A percentile compares a stretch with the other conserved stretches of the same genome.
These are phyloP conservation scores for Antrozous pallidus DNA, from an alignment of 2,797 vertebrate species.

Conservation along the genomic window DNA sequence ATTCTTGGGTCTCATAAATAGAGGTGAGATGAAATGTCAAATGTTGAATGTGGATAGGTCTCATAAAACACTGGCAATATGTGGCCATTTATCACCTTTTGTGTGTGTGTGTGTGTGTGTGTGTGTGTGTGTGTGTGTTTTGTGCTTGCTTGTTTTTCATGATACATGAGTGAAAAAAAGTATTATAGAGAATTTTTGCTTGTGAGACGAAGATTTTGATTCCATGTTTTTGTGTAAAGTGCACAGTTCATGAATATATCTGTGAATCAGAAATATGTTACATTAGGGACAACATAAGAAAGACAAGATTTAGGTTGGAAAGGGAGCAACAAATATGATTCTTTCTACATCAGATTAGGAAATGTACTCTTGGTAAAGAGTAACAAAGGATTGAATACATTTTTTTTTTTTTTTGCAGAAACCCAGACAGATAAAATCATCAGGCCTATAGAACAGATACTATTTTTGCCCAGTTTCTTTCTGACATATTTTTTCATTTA, in stretches of 20 bases:
- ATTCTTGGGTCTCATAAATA: constrained; percentile 50
- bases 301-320: constrained; percentile 25
- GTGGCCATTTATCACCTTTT: constrained; percentile 41
- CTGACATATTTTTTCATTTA: not conserved
- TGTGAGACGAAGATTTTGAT: constrained; percentile 42
- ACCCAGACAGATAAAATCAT: constrained; percentile 19
- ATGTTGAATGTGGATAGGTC: constrained; percentile 32
- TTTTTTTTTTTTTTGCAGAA: constrained; percentile 36
- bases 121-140: not conserved
- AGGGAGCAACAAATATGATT: constrained; percentile 19
- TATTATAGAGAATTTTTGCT: constrained; percentile 43
- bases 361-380: constrained; percentile 26
- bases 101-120: not conserved
- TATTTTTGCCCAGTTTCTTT: not conserved
- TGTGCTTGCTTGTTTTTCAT: constrained; percentile 47
- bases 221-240: constrained; percentile 26
- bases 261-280: constrained; percentile 20
- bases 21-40: constrained; percentile 61
- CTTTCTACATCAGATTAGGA: constrained; percentile 3
- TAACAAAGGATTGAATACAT: not conserved
- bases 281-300: constrained; percentile 33
- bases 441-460: not conserved
- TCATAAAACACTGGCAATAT: constrained; percentile 44
- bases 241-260: constrained; percentile 26
- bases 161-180: constrained; percentile 38